Evolutionary conservation across 2,797 vertebrate genomes (phyloP).

Genomic region (Protonibea diacanthus): DNA sequence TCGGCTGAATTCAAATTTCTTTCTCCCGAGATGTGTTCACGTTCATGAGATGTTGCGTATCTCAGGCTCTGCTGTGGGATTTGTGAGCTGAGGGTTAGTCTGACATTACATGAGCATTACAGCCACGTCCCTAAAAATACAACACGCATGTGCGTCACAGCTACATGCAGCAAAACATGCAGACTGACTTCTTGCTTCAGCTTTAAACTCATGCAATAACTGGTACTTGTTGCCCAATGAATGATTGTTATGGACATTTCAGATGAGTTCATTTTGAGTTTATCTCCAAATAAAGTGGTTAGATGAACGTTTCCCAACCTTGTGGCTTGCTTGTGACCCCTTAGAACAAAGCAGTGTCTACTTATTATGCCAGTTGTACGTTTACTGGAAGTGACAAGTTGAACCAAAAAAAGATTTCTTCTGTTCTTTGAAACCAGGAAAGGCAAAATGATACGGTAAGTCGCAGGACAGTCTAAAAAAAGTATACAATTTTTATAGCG

Average conservation of each 20-base stretch:
- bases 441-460: no score
- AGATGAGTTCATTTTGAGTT: no score
- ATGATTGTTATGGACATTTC: background rate
- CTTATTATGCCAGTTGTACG: no score
- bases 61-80: constrained; percentile 4
- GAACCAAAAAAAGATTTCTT: no score
- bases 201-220: background rate
- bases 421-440: no score
- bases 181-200: background rate
- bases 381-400: no score
- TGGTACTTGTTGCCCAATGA: background rate
- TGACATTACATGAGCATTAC: background rate
- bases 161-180: background rate
- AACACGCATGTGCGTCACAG: background rate
- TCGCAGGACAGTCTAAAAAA: no score
- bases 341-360: no score
- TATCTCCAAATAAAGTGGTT: no score
- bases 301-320: no score
- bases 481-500: no score
- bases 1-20: constrained; percentile 32
- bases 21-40: constrained; percentile 31
- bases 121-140: background rate
- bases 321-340: no score
- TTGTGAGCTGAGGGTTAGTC: constrained; percentile 4
- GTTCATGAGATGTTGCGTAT: constrained; percentile 27